phyloP scores from a whole-genome alignment of 2,113 vertebrate species.

The Siniperca chuatsi region DNA sequence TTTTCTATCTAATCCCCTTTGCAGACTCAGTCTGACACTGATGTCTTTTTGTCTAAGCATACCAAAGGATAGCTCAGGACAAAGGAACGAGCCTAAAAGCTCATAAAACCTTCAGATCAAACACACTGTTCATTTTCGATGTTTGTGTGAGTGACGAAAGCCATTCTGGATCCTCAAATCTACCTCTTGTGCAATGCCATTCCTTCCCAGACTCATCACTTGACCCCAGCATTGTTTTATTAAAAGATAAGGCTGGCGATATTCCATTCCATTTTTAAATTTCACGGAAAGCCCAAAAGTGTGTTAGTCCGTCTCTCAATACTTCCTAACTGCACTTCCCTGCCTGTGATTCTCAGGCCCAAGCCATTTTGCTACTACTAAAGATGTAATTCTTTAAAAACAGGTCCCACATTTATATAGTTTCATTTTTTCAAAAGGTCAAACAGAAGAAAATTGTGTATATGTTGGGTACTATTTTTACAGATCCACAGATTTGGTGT shows the following conservation, averaged over 20 bases:
- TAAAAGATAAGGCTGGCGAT: neutral
- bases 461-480: neutral
- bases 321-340: neutral
- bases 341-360: neutral
- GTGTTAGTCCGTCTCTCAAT: neutral
- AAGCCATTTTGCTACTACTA: neutral
- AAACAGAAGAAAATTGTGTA: too few relatives aligned
- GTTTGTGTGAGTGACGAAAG: conserved; percentile 40
- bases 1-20: conserved; percentile 45
- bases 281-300: neutral
- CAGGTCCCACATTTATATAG: neutral
- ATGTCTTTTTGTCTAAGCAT: conserved; percentile 51
- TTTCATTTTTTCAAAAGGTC: too few relatives aligned
- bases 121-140: conserved; percentile 27
- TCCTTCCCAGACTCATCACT: neutral
- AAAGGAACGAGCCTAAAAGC: conserved; percentile 65
- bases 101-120: conserved; percentile 64
- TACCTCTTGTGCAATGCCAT: conserved; percentile 29
- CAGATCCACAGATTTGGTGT: neutral
- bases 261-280: neutral
- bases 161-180: conserved; percentile 7
- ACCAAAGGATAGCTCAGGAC: conserved; percentile 54
- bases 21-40: conserved; percentile 24
- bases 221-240: neutral
- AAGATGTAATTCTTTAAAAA: neutral